phyloP scores from a whole-genome alignment of 2,888 invertebrate genomes.

The Disparrhopalites patrizii region DNA sequence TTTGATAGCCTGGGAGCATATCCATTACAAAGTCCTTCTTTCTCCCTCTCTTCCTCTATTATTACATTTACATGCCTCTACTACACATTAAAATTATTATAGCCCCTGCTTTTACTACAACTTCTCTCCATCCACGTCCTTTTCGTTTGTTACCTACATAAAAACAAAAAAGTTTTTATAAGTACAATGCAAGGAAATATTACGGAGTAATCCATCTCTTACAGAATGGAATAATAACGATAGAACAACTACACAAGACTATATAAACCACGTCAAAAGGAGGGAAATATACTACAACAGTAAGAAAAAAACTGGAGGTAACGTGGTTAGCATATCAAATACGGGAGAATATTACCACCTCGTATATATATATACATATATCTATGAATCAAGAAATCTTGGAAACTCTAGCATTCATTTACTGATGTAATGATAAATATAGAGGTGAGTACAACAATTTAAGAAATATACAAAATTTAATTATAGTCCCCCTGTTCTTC shows the following conservation, averaged over 20 bases:
- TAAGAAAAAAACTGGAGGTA: slow-evolving; percentile 1
- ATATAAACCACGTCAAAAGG: too few species aligned
- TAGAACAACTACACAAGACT: too few species aligned
- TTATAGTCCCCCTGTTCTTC: too few species aligned
- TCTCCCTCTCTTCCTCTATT: too few species aligned
- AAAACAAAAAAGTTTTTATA: background rate
- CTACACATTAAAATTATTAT: slow-evolving; percentile 27
- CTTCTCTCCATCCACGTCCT: slow-evolving; percentile 6
- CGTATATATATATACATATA: too few species aligned
- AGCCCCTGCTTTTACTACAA: slow-evolving; percentile 21
- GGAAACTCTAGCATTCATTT: slow-evolving; percentile 16
- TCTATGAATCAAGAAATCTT: background rate
- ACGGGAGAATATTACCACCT: too few species aligned
- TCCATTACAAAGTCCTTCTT: slow-evolving; percentile 10
- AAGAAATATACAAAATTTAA: slow-evolving; percentile 7
- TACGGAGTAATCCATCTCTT: background rate
- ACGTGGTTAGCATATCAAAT: background rate
- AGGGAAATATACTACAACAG: too few species aligned
- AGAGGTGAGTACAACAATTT: slow-evolving; percentile 11
- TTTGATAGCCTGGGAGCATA: slow-evolving; percentile 23
- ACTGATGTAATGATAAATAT: slow-evolving; percentile 21
- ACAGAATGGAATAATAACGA: too few species aligned
- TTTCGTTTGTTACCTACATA: background rate
- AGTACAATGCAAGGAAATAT: too few species aligned
- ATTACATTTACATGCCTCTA: slow-evolving; percentile 24